Conservation (phyloP, 2,888 invertebrate genomes). For the Torymus aiolomorphi region DNA sequence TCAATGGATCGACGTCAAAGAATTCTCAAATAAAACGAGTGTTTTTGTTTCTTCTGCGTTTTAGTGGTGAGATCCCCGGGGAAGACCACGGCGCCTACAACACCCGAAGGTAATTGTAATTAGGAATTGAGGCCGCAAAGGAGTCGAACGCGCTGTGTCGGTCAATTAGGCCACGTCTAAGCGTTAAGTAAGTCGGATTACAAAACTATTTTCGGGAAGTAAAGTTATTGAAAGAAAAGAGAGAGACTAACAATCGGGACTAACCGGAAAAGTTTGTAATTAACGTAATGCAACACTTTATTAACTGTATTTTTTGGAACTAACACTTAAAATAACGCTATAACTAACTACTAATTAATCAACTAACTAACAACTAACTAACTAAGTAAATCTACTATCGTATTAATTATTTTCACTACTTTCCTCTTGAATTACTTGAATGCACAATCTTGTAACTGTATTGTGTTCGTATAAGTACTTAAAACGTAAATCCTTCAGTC, state of each 20-base stretch:
- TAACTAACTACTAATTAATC: not conserved
- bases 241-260: conserved; percentile 55
- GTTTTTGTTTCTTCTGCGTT: conserved; percentile 74
- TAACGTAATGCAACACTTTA: conserved; percentile 24
- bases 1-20: conserved; percentile 14
- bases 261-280: conserved; percentile 43
- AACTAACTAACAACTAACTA: conserved; percentile 11
- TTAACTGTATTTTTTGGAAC: conserved; percentile 14
- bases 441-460: conserved; percentile 11
- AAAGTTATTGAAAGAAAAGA: conserved; percentile 34
- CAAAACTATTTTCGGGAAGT: conserved; percentile 56
- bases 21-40: conserved; percentile 60
- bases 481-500: conserved; percentile 14
- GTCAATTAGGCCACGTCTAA: conserved; percentile 75
- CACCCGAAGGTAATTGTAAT: conserved; percentile 77
- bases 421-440: conserved; percentile 24
- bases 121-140: conserved; percentile 75
- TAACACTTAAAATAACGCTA: conserved; percentile 27
- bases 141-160: conserved; percentile 74
- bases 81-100: conserved; percentile 76
- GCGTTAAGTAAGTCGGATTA: conserved; percentile 75
- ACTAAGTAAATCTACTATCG: conserved; percentile 14
- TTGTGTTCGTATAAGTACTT: not conserved
- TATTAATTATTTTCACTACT: conserved; percentile 27
- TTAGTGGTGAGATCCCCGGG: conserved; percentile 77